A percentile compares a stretch with the other conserved stretches of the same genome.
These are phyloP conservation scores for Phocoena sinus DNA, from an alignment of 2,113 vertebrate genomes.

Conservation along the genomic window DNA sequence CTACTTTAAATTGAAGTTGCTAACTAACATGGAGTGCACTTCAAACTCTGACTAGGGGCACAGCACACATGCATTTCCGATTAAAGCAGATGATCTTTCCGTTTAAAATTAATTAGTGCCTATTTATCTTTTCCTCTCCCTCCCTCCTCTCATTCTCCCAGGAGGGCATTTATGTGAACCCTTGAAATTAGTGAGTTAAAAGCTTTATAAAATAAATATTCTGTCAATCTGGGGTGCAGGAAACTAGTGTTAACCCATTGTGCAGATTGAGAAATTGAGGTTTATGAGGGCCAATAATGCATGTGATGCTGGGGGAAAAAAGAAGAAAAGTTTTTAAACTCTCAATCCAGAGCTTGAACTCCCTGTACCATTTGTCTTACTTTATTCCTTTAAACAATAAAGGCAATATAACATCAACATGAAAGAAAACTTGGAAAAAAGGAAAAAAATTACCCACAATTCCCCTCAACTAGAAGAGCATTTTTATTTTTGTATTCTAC, in stretches of 20 bases:
- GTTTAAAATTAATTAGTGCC: constrained; percentile 63
- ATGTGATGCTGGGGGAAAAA: background rate
- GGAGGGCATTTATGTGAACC: background rate
- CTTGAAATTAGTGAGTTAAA: constrained; percentile 22
- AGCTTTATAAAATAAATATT: constrained; percentile 54
- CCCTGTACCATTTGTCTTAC: background rate
- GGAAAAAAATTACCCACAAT: background rate
- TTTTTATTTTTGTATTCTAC: background rate
- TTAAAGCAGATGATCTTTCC: constrained; percentile 46
- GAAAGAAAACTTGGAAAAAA: background rate
- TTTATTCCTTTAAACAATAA: constrained; percentile 6
- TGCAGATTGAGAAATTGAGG: constrained; percentile 27
- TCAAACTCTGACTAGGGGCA: constrained; percentile 34
- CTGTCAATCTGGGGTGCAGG: background rate
- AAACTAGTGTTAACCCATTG: background rate
- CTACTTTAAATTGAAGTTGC: constrained; percentile 51
- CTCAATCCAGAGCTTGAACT: background rate
- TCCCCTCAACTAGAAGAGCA: background rate
- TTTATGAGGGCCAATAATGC: background rate
- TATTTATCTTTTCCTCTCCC: constrained; percentile 52
- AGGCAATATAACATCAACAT: background rate
- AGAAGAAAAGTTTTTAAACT: background rate
- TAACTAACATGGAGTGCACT: constrained; percentile 31
- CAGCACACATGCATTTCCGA: background rate
- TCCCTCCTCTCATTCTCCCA: background rate